A percentile compares a stretch with the other conserved stretches of the same genome.
Evolutionary conservation across 2,113 vertebrate species (phyloP).

Genomic region (Chlorodrepanis virens): DNA sequence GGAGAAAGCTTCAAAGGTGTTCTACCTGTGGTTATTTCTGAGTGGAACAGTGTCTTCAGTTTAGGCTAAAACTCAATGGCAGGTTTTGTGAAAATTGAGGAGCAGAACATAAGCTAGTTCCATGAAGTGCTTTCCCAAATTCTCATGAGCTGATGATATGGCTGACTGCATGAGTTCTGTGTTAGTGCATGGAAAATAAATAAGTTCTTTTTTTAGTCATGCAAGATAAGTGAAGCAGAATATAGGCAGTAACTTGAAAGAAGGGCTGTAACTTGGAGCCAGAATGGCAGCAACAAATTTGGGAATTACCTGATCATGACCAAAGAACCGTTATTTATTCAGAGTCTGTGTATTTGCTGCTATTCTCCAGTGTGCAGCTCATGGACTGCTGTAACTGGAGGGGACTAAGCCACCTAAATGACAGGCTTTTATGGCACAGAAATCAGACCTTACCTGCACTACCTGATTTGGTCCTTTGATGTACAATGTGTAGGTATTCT

Average conservation of each 20-base stretch:
- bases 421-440: not conserved
- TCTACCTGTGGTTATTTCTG: not conserved
- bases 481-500: not conserved
- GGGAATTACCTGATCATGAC: not conserved
- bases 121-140: not conserved
- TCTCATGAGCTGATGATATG: not conserved
- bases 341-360: not conserved
- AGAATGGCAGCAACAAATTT: not conserved
- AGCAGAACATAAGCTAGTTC: not conserved
- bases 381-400: not conserved
- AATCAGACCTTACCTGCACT: not conserved
- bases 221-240: not conserved
- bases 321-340: not conserved
- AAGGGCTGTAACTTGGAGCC: not conserved
- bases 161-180: not conserved
- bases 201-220: not conserved
- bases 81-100: not conserved
- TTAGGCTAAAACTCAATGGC: not conserved
- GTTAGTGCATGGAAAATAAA: not conserved
- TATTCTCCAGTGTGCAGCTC: not conserved
- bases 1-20: constrained; percentile 80
- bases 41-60: not conserved
- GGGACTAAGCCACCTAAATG: not conserved
- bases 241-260: not conserved
- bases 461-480: not conserved